These are phyloP conservation scores for Cheirogaleus major DNA, from an alignment of 2,797 vertebrate genomes.

Conservation along the genomic window DNA sequence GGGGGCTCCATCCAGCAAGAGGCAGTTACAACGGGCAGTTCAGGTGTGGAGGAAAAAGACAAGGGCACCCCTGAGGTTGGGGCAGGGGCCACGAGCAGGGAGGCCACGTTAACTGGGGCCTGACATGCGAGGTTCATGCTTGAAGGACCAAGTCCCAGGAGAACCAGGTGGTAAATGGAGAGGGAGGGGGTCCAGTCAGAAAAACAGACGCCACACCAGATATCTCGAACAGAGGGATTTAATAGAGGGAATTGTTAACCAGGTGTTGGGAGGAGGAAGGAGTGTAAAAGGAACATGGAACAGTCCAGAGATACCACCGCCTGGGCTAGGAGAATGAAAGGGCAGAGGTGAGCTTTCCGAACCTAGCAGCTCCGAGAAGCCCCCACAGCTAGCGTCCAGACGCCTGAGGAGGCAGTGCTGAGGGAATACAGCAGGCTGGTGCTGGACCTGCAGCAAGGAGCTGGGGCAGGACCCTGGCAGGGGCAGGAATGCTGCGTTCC, in stretches of 20 bases:
- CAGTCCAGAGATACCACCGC: neutral
- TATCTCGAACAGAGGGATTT: neutral
- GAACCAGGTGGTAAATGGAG: neutral
- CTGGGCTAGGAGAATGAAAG: neutral
- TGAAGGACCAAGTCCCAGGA: neutral
- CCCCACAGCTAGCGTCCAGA: neutral
- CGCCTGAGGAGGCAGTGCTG: accelerated
- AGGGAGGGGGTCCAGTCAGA: neutral
- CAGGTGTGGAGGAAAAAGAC: neutral
- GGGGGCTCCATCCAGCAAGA: neutral
- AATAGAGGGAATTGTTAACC: neutral
- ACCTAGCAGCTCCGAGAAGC: neutral
- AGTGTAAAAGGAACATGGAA: neutral
- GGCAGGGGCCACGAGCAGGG: neutral
- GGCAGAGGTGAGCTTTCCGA: neutral
- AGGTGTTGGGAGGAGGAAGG: neutral
- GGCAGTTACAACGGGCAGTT: neutral
- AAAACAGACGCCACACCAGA: neutral
- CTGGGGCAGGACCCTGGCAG: neutral
- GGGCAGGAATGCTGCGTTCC: neutral
- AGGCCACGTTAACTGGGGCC: neutral
- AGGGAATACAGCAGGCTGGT: neutral
- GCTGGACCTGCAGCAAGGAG: neutral
- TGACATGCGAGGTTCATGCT: neutral
- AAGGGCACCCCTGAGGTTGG: accelerated